Conservation (phyloP, 2,113 vertebrate genomes). For the Malaclemys terrapin region DNA sequence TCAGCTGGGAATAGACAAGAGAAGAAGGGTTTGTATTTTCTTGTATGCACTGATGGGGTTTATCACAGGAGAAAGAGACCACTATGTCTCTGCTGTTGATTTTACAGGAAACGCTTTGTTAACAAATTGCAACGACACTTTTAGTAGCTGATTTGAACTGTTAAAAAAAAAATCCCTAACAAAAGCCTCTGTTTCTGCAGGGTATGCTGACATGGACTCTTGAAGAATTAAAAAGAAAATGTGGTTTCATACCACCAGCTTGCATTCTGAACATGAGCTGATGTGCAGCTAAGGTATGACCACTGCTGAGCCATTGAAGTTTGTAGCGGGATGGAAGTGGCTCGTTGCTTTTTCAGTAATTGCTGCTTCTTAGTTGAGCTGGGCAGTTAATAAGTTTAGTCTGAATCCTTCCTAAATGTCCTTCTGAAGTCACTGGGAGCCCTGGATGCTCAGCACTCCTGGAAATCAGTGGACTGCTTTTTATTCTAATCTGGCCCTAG, state of each 20-base stretch:
- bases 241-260: conserved; percentile 22
- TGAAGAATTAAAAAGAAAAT: neutral
- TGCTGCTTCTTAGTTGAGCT: accelerated
- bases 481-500: neutral
- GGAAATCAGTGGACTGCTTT: neutral
- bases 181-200: neutral
- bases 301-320: accelerated
- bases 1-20: neutral
- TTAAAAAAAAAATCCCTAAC: conserved; percentile 10
- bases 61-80: neutral
- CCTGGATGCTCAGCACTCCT: neutral
- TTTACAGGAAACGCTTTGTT: conserved; percentile 15
- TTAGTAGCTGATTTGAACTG: conserved; percentile 16
- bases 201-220: neutral
- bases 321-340: accelerated
- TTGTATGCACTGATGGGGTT: neutral
- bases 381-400: neutral
- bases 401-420: neutral
- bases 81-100: neutral
- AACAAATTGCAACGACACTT: conserved; percentile 1
- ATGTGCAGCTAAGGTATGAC: neutral
- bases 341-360: neutral
- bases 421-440: neutral
- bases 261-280: neutral
- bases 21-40: accelerated